phyloP scores from a whole-genome alignment of 2,113 vertebrate species.

The Prietella phreatophila region DNA sequence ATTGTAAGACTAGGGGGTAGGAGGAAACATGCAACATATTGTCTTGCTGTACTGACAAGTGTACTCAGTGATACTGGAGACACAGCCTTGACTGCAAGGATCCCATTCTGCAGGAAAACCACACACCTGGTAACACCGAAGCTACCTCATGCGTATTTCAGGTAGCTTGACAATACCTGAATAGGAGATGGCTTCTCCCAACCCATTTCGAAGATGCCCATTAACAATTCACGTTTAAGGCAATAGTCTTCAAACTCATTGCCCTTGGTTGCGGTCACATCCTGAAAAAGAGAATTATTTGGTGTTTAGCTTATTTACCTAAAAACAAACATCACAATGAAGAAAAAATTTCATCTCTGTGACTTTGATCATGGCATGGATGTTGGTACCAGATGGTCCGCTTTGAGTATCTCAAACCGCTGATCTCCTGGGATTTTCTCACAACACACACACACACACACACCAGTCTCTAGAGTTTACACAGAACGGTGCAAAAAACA shows the following conservation, averaged over 20 bases:
- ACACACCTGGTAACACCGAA: neutral
- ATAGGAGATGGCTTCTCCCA: conserved; percentile 81
- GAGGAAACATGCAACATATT: neutral
- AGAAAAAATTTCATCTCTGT: no score
- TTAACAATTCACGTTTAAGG: conserved; percentile 77
- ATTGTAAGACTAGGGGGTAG: neutral
- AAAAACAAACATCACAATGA: neutral
- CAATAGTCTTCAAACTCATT: conserved; percentile 82
- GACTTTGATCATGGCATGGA: no score
- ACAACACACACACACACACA: no score
- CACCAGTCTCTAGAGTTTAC: no score
- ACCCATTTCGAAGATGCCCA: conserved; percentile 82
- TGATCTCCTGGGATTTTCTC: no score
- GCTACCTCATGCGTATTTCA: neutral
- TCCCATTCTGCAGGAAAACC: neutral
- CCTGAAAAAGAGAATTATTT: conserved; percentile 57
- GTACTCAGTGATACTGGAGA: neutral
- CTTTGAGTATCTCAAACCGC: no score
- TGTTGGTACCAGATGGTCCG: no score
- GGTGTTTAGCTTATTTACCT: neutral
- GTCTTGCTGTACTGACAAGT: neutral
- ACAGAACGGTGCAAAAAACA: no score
- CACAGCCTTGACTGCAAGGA: neutral
- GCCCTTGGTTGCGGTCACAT: conserved; percentile 77
- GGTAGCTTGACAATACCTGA: conserved; percentile 63